Evolutionary conservation across 1,140 invertebrate species (phyloP), one percentile per base, ranked within the genome.

Genomic region (Zaprionus ghesquierei): DNA sequence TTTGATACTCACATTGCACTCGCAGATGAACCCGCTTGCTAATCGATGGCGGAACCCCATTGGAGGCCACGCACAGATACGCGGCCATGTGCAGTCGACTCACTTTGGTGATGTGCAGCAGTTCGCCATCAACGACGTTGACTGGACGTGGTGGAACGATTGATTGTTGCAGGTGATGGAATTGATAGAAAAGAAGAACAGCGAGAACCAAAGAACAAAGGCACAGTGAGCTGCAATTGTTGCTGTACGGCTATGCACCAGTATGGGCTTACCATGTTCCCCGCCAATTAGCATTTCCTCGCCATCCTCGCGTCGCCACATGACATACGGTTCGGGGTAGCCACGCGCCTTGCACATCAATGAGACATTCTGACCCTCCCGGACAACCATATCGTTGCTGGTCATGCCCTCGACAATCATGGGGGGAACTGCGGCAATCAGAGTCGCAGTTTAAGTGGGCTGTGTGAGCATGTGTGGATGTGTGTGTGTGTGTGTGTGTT

Each of bases 11-110:
- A 98, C 97, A 98, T 93, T 98, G 96, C 22, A 98, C 97, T 92
- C 96, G 95, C 33, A 98, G 93, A 63, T 95, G 93, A 18, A 98
- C 95, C 55, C 96, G 93, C 84, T 96, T 97, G 92, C 96, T 97
- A 75, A 97, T 96, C 13, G 95, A 96, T n/a, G 97, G 97, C 33
- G 96, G 96, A 2, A 98, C 96, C 44, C 96, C 96, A 85, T 97
- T 97, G 35, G 95, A 96, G 12, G 96, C 97, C 54, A 98, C 97
- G 89, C 97, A 98, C 41, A 98, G 93, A 92, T 97, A 98, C 13
- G 96, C 95, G 2, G 96, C 97, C 97, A 98, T 98, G 86, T 98
- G 97, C 18, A 98, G 94, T 49, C 97, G 94, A 70, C 96, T 97
- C 65, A 98, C 96, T 94, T 97, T 97, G 13, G 95, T 95, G 69